These are phyloP conservation scores for Chloroceryle inda DNA, from an alignment of 2,797 vertebrate genomes.

Conservation along the genomic window DNA sequence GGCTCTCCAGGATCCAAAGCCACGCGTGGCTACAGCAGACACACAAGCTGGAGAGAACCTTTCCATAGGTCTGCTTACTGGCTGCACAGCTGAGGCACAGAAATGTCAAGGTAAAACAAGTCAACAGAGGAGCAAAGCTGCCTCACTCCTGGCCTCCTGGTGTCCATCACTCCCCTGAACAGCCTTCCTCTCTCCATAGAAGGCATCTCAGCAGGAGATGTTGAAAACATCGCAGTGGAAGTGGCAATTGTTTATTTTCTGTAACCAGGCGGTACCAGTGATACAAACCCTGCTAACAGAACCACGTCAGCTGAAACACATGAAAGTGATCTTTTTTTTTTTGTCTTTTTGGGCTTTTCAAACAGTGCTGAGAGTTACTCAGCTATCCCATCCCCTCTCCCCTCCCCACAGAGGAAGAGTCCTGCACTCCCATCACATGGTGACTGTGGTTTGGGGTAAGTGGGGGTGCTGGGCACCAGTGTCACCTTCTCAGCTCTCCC, in stretches of 20 bases:
- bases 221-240: neutral
- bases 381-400: neutral
- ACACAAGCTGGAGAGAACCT: neutral
- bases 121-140: neutral
- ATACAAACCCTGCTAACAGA: neutral
- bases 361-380: neutral
- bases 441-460: neutral
- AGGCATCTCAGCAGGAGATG: neutral
- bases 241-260: neutral
- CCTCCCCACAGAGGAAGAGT: rapidly evolving
- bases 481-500: neutral
- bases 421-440: neutral
- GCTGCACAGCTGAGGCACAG: neutral
- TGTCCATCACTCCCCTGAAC: neutral
- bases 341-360: neutral
- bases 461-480: neutral
- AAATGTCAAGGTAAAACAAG: neutral
- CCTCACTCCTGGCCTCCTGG: neutral
- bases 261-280: neutral
- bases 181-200: neutral
- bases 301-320: rapidly evolving
- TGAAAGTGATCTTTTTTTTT: neutral
- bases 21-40: neutral
- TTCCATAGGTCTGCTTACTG: neutral
- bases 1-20: neutral